These are phyloP conservation scores for Oryzias curvinotus DNA, from an alignment of 2,113 vertebrate genomes.

Conservation along the genomic window DNA sequence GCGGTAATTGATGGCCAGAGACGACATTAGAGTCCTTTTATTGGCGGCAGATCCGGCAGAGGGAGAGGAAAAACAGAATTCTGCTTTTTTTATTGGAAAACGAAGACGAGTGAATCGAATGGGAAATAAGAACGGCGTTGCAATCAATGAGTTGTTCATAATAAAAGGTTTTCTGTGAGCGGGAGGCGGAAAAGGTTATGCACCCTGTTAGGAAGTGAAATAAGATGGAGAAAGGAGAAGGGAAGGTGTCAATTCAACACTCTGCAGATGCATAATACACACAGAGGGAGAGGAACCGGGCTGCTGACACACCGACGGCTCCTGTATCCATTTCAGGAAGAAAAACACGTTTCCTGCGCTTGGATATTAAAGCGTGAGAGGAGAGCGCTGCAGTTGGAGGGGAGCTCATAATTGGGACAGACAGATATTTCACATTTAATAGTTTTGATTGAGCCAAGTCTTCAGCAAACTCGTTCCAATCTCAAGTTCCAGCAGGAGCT, in stretches of 20 bases:
- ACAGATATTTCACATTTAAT: conserved; percentile 32
- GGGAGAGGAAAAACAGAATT: conserved; percentile 9
- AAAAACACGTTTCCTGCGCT: too few relatives aligned
- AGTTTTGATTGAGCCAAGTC: conserved; percentile 16
- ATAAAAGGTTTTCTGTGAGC: conserved; percentile 25
- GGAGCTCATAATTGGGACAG: conserved; percentile 10
- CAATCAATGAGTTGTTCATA: conserved; percentile 53
- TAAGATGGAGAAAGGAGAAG: neutral
- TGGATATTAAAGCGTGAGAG: neutral
- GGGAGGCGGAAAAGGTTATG: conserved; percentile 22
- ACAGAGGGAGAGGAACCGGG: conserved; percentile 36
- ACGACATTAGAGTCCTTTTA: neutral
- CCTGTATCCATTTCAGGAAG: neutral
- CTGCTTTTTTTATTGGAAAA: neutral
- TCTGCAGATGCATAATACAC: conserved; percentile 54
- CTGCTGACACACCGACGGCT: conserved; percentile 20
- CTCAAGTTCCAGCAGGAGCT: conserved; percentile 13
- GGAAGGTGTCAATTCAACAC: conserved; percentile 31
- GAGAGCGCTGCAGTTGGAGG: neutral
- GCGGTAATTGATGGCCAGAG: neutral
- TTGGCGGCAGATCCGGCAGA: conserved; percentile 8
- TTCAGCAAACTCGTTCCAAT: conserved; percentile 10
- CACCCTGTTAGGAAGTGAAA: conserved; percentile 37
- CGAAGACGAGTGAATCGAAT: conserved; percentile 44
- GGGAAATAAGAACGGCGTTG: conserved; percentile 24